These are phyloP conservation scores for Cordilura impudica DNA, from an alignment of 2,888 invertebrate genomes.

Conservation along the genomic window DNA sequence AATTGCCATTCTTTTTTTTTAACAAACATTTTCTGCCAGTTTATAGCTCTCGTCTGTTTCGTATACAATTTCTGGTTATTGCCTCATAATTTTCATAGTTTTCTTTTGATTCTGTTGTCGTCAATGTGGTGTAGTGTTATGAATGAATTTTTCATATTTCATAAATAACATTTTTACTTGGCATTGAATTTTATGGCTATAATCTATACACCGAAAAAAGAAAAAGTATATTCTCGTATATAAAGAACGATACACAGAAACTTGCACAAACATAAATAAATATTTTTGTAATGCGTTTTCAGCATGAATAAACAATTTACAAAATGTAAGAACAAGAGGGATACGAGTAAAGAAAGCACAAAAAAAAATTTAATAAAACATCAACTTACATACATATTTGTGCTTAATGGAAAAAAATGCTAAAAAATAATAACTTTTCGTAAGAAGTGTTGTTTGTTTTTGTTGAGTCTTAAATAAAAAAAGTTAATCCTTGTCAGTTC, in stretches of 20 bases:
- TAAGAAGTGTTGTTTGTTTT: conserved; percentile 4
- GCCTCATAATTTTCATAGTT: background rate
- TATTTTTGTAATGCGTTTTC: conserved; percentile 15
- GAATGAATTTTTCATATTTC: conserved; percentile 58
- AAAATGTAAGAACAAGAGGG: background rate
- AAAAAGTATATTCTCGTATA: background rate
- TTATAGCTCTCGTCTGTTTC: background rate
- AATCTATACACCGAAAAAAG: background rate
- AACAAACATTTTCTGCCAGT: background rate
- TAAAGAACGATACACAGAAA: background rate
- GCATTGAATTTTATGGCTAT: conserved; percentile 59
- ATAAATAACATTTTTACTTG: conserved; percentile 57
- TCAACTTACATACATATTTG: background rate
- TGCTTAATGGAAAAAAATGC: background rate
- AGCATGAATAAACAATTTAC: conserved; percentile 44
- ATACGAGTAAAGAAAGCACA: background rate
- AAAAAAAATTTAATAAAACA: conserved; percentile 5
- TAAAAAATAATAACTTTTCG: background rate
- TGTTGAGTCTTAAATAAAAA: conserved; percentile 12
- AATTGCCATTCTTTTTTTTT: background rate
- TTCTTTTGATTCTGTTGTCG: background rate
- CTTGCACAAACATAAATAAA: conserved; percentile 21
- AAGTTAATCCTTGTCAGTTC: conserved; percentile 36
- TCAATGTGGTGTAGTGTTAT: conserved; percentile 28
- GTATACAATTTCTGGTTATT: background rate